Evolutionary conservation across 2,888 invertebrate species (phyloP).

Genomic region (Eupeodes latifasciatus): DNA sequence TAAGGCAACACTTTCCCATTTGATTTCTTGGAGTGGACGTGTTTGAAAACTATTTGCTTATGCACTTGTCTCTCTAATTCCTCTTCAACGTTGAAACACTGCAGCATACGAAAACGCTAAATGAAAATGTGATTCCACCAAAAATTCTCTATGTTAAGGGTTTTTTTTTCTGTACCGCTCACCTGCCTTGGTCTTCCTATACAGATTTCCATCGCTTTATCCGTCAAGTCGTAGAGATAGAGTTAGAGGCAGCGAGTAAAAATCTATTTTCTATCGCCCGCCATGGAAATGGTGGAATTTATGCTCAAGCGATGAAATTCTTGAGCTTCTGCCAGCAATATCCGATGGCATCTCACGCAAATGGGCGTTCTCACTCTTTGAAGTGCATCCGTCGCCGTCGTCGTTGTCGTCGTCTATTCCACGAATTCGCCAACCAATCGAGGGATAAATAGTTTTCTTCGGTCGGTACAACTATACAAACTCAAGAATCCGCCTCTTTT

Average conservation of each 20-base stretch:
- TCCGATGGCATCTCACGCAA: slow-evolving; percentile 42
- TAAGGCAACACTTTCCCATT: slow-evolving; percentile 62
- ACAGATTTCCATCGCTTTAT: background rate
- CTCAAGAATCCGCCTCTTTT: slow-evolving; percentile 74
- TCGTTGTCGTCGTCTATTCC: slow-evolving; percentile 43
- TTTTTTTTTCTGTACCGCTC: slow-evolving; percentile 19
- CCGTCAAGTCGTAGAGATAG: background rate
- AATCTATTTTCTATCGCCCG: slow-evolving; percentile 59
- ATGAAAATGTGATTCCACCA: slow-evolving; percentile 50
- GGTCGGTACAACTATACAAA: slow-evolving; percentile 23
- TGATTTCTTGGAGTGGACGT: slow-evolving; percentile 64
- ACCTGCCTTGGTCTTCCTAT: background rate
- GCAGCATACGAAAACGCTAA: slow-evolving; percentile 17
- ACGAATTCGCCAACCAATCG: slow-evolving; percentile 73
- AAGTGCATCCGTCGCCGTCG: slow-evolving; percentile 43
- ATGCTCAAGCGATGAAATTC: slow-evolving; percentile 59
- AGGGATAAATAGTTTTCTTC: slow-evolving; percentile 70
- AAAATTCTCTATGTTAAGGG: slow-evolving; percentile 53
- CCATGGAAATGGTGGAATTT: slow-evolving; percentile 59
- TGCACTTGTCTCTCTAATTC: slow-evolving; percentile 66
- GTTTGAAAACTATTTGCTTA: slow-evolving; percentile 68
- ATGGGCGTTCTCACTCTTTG: slow-evolving; percentile 74
- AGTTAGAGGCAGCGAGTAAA: background rate
- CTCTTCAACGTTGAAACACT: slow-evolving; percentile 1
- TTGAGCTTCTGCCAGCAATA: slow-evolving; percentile 71